A percentile compares a stretch with the other conserved stretches of the same genome.
Conservation (phyloP, 1,140 invertebrate species). For the Diachasmimorpha longicaudata region DNA sequence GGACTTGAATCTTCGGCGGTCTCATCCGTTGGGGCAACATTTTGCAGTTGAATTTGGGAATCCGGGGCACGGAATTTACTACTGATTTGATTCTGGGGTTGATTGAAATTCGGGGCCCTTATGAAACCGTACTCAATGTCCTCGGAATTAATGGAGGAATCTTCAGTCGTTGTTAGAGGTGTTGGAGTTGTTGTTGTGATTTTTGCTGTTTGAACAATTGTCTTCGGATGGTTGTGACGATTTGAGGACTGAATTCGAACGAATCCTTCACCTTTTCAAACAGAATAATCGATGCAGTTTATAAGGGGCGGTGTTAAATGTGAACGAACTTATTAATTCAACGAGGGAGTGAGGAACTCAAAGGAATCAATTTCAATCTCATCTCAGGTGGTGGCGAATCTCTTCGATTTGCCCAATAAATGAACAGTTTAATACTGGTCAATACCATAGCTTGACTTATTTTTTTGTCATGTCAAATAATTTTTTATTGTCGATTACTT, state of each 20-base stretch:
- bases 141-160: slow-evolving; percentile 34
- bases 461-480: too few relatives aligned
- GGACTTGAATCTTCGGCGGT: slow-evolving; percentile 41
- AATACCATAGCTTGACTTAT: too few relatives aligned
- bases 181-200: slow-evolving; percentile 19
- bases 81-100: slow-evolving; percentile 30
- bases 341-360: too few relatives aligned
- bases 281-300: too few relatives aligned
- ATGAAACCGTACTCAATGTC: slow-evolving; percentile 51
- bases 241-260: slow-evolving; percentile 47
- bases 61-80: slow-evolving; percentile 35
- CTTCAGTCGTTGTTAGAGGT: slow-evolving; percentile 26
- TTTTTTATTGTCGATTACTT: too few relatives aligned
- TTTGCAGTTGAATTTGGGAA: slow-evolving; percentile 34
- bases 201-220: slow-evolving; percentile 32
- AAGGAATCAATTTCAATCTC: too few relatives aligned
- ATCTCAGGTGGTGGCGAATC: too few relatives aligned
- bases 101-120: slow-evolving; percentile 47
- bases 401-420: too few relatives aligned
- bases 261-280: slow-evolving; percentile 37
- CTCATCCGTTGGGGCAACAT: slow-evolving; percentile 36
- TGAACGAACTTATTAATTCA: too few relatives aligned
- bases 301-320: too few relatives aligned
- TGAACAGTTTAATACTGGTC: too few relatives aligned
- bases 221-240: slow-evolving; percentile 25